A percentile compares a stretch with the other conserved stretches of the same genome.
phyloP scores from a whole-genome alignment of 2,113 vertebrate genomes.

The Anguilla rostrata region DNA sequence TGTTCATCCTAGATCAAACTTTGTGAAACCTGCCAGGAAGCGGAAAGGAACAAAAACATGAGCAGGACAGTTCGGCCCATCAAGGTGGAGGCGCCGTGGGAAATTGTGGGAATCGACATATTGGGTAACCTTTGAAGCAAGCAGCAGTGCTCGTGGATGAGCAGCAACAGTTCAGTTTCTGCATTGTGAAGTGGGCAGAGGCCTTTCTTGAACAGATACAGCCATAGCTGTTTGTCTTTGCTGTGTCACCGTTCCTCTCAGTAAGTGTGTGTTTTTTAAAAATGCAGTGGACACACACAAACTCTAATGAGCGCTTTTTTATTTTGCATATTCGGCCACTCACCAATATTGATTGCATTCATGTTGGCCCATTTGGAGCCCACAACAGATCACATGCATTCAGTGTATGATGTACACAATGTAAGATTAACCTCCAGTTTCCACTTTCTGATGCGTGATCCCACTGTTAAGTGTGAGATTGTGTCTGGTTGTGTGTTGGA shows the following conservation, averaged over 20 bases:
- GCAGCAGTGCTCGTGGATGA: background rate
- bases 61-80: conserved; percentile 67
- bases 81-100: conserved; percentile 83
- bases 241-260: background rate
- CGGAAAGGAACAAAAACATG: conserved; percentile 79
- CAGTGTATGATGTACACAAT: background rate
- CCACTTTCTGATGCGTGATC: background rate
- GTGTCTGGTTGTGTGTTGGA: background rate
- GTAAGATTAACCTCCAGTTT: background rate
- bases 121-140: conserved; percentile 63
- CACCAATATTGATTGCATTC: background rate
- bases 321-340: background rate
- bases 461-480: background rate
- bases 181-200: background rate
- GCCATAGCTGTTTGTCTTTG: background rate
- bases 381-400: background rate
- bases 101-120: conserved; percentile 69
- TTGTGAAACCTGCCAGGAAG: conserved; percentile 83
- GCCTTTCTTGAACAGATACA: background rate
- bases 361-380: background rate
- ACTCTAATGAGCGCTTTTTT: background rate
- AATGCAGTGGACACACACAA: background rate
- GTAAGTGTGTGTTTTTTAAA: background rate
- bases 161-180: background rate
- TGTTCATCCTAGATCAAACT: conserved; percentile 75